Evolutionary conservation across 2,888 invertebrate genomes (phyloP), one percentile per base, ranked within the genome.

Genomic region (Parascotia fuliginaria): DNA sequence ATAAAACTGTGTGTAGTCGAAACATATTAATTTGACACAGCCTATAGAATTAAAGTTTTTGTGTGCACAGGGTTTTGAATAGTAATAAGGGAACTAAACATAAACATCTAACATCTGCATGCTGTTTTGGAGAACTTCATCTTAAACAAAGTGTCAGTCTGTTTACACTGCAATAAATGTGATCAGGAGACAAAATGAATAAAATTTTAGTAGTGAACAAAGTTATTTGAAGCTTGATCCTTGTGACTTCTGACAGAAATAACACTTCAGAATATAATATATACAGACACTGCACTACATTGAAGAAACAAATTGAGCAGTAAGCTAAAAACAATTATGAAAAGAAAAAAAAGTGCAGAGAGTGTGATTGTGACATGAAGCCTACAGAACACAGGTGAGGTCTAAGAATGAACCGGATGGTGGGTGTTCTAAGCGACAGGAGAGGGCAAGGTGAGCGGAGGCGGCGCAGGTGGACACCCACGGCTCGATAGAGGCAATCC

Each of bases 401-500:
- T 76, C 78, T 84, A 83, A 77, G 52, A 79, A 85, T 83, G 83
- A 77, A 80, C 46, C 56, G 70, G 73, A 60, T 75, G 66, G 73
- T 78, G 73, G 69, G 81, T 86, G 82, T 80, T 77, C 67, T 79
- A 65, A 76, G 77, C 79, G 73, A 71, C 43, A 72, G 79, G 81
- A 76, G 55, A 75, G 79, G 81, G 77, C 77, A 71, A 78, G 76
- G 83, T 79, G 75, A 78, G 80, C 76, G 80, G 83, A 73, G 78
- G 73, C 68, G 74, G 80, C 76, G 75, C 75, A 79, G 79, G 81
- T 78, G 92, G 85, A 89, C 88, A 89, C 93, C 94, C 94, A 93
- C 89, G 89, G 89, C 89, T 89, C 89, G 89, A 87, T 85, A 73
- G 77, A 82, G 83, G 83, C 79, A 79, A 75, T 79, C 75, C 71